These are phyloP conservation scores for Sebastes matsubarae DNA, from an alignment of 2,797 vertebrate genomes.

Conservation along the genomic window DNA sequence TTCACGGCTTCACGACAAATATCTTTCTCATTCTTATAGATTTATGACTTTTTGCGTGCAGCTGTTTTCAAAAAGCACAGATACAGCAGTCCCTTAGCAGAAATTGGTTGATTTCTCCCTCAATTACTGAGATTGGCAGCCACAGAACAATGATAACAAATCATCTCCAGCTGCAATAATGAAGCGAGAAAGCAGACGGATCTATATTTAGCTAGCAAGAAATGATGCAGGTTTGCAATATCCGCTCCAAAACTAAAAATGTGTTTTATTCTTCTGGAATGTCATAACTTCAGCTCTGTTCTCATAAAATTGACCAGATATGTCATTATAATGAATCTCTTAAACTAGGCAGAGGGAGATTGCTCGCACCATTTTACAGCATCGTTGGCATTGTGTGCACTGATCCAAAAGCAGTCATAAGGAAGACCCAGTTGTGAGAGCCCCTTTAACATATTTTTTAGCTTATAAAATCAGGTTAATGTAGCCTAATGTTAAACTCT, in stretches of 20 bases:
- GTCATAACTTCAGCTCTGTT: background rate
- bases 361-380: background rate
- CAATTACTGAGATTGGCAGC: constrained; percentile 37
- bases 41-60: constrained; percentile 19
- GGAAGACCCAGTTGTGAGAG: background rate
- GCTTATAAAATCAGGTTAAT: background rate
- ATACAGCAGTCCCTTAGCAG: background rate
- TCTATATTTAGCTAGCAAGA: constrained; percentile 16
- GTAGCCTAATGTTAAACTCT: background rate
- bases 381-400: background rate
- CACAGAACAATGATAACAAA: constrained; percentile 27
- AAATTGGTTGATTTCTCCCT: constrained; percentile 19
- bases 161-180: constrained; percentile 44
- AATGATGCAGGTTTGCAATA: constrained; percentile 19
- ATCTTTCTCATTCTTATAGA: constrained; percentile 16
- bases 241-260: constrained; percentile 6
- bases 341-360: background rate
- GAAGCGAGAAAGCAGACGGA: constrained; percentile 7
- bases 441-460: background rate
- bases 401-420: background rate
- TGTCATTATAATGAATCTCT: constrained; percentile 14
- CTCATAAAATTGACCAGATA: constrained; percentile 5
- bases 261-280: constrained; percentile 5
- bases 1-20: constrained; percentile 4
- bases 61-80: constrained; percentile 20